phyloP scores from a whole-genome alignment of 2,113 vertebrate species.

The Condylura cristata region DNA sequence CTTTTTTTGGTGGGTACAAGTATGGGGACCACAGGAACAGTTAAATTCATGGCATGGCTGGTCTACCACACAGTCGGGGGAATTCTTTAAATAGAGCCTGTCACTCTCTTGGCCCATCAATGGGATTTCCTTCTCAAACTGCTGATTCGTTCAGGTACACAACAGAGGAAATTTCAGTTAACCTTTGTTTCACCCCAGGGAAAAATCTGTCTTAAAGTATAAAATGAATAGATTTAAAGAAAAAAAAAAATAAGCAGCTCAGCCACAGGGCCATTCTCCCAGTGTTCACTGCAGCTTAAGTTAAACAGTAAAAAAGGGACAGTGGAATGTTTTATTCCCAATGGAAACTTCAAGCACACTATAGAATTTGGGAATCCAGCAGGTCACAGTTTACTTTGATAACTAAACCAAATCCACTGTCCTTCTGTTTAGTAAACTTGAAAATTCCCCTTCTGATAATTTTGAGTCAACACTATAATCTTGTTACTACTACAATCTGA shows the following conservation, averaged over 20 bases:
- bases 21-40: slow-evolving; percentile 91
- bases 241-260: slow-evolving; percentile 83
- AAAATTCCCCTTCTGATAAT: slow-evolving; percentile 72
- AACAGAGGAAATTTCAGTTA: slow-evolving; percentile 93
- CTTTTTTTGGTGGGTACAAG: slow-evolving; percentile 88
- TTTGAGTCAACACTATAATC: slow-evolving; percentile 33
- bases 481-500: slow-evolving; percentile 1
- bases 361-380: slow-evolving; percentile 76
- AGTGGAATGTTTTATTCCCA: slow-evolving; percentile 83
- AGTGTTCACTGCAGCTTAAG: slow-evolving; percentile 85
- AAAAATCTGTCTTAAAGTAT: slow-evolving; percentile 90
- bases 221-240: slow-evolving; percentile 89
- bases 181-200: slow-evolving; percentile 92
- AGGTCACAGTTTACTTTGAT: slow-evolving; percentile 80
- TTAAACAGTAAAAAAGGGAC: slow-evolving; percentile 84
- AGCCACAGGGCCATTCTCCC: slow-evolving; percentile 85
- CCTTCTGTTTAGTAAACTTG: slow-evolving; percentile 44
- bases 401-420: slow-evolving; percentile 75
- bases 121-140: slow-evolving; percentile 92
- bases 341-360: slow-evolving; percentile 83
- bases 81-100: slow-evolving; percentile 93
- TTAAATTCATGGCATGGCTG: slow-evolving; percentile 92
- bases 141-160: slow-evolving; percentile 93
- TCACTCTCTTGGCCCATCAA: slow-evolving; percentile 90
- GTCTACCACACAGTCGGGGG: slow-evolving; percentile 90